Percentiles rank a stretch among this genome's conserved stretches.
Evolutionary conservation across 2,888 invertebrate genomes (phyloP).

Genomic region (Maniola hyperantus): DNA sequence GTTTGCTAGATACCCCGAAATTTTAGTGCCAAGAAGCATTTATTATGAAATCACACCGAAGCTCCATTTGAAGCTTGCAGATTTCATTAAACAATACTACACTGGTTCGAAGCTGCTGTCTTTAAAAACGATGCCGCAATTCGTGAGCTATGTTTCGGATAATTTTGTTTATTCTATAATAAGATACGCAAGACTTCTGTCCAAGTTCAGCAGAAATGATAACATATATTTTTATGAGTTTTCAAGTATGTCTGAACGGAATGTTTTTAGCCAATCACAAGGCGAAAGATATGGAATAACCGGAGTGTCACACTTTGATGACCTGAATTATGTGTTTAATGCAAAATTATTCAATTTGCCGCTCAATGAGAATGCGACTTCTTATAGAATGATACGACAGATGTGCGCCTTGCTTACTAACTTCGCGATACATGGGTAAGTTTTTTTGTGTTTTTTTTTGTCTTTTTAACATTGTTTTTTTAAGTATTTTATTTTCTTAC

Average conservation of each 20-base stretch:
- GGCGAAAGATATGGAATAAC: conserved; percentile 50
- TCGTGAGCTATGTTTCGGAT: conserved; percentile 47
- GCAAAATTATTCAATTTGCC: conserved; percentile 48
- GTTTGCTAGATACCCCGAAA: conserved; percentile 50
- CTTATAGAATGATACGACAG: conserved; percentile 53
- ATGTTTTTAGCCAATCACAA: conserved; percentile 47
- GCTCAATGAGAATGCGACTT: conserved; percentile 48
- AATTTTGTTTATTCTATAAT: conserved; percentile 46
- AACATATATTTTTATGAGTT: conserved; percentile 54
- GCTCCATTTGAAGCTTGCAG: conserved; percentile 48
- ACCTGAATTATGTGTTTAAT: conserved; percentile 60
- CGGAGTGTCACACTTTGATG: conserved; percentile 61
- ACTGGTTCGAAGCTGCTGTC: conserved; percentile 49
- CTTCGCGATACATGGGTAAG: conserved; percentile 64
- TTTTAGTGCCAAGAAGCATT: conserved; percentile 54
- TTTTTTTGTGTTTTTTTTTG: too few species aligned
- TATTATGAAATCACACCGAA: conserved; percentile 42
- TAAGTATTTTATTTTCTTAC: too few species aligned
- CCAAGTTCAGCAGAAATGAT: conserved; percentile 32
- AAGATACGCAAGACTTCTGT: conserved; percentile 44
- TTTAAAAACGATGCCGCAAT: conserved; percentile 41
- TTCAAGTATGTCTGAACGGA: conserved; percentile 53
- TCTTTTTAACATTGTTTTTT: too few species aligned
- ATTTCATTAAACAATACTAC: conserved; percentile 52
- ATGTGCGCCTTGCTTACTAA: conserved; percentile 57